Evolutionary conservation across 2,888 invertebrate species (phyloP), one percentile per base, ranked within the genome.

Genomic region (Stenodema calcarata): DNA sequence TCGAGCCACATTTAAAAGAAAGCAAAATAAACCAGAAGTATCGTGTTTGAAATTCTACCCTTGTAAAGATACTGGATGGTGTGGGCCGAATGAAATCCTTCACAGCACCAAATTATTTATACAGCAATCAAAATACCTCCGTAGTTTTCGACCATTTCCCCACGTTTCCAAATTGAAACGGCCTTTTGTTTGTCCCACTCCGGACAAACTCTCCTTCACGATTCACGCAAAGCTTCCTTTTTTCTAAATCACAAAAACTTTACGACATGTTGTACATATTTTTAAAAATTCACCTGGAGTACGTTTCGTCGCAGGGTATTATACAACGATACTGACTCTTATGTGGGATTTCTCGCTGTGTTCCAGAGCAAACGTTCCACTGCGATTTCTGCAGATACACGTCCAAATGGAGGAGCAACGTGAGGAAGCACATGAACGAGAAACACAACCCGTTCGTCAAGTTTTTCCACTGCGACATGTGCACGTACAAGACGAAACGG

Each of bases 321-420:
- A 23, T 12, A 62, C 12, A 23, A 18, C 4, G 23, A 7, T 23
- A 62, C 23, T 62, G 23, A 62, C 12, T 47, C 7, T 12, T 47
- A 14, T 27, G 18, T 9, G 54, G 2, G 7, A 23, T 70, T 83
- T 83, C 69, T 30, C n/a, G 11, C 27, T 83, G 42, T 70, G 35
- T 84, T 85, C n/a, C 62, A 85, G 86, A 50, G 1, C 23, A 9
- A 14, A 11, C 14, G 14, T 82, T 62, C 69, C 50, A 75, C 12
- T 87, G 87, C 69, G 42, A 12, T 41, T 86, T 81, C 50, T 87
- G 87, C 18, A 23, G 42, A 16, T 80, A 87, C 27, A 23, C 86
- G 28, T 86, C 86, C 30, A 87, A 81, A 81, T 87, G 87, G 87
- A 81, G 80, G 76, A 81, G 80, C 42, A 87, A 87, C 44, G 54